Evolutionary conservation across 2,113 vertebrate genomes (phyloP), one percentile per base, ranked within the genome.

Genomic region (Melanostigma gelatinosum): DNA sequence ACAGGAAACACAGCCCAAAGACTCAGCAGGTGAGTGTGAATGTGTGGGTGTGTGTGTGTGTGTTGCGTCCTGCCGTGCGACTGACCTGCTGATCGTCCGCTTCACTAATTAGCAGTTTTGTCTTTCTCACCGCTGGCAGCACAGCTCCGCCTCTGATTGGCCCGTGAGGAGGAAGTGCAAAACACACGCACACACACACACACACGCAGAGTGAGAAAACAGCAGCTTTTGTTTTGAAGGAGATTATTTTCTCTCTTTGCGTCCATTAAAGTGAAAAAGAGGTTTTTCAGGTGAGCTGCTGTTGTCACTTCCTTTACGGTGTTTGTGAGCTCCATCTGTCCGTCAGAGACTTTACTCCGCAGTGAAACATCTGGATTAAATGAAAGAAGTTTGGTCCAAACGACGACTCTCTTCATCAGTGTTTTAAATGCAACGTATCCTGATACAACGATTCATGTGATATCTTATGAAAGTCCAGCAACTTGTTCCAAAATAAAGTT

Each of bases 71-170:
- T 82, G 82, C 86, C 0, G 82, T 55, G 85, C 15, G 3, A 60
- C 78, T 90, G 89, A 90, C 87, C 87, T 72, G 79, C 85, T 72
- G 88, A 87, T 86, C 64, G 75, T 66, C 79, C 72, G n/a, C 75
- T 75, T 42, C 69, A n/a, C 85, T 92, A 92, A 90, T 92, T 89
- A 87, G 70, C 79, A 68, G 77, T 77, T 89, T 92, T 90, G 85
- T 90, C 76, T 87, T 44, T 79, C 67, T 88, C 86, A 65, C 76
- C 4, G 57, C 75, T 84, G 86, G 83, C 72, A 72, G 79, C 52
- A 10, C 34, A 76, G 60, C 67, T 79, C 80, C 24, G 44, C 80
- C 84, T 85, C 79, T 88, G 87, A 91, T 89, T 91, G 86, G 86
- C 83, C 83, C 65, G 82, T 64, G 58, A 79, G 75, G 66, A 86